Conservation (phyloP, 1,140 invertebrate genomes). For the Drosophila persimilis region DNA sequence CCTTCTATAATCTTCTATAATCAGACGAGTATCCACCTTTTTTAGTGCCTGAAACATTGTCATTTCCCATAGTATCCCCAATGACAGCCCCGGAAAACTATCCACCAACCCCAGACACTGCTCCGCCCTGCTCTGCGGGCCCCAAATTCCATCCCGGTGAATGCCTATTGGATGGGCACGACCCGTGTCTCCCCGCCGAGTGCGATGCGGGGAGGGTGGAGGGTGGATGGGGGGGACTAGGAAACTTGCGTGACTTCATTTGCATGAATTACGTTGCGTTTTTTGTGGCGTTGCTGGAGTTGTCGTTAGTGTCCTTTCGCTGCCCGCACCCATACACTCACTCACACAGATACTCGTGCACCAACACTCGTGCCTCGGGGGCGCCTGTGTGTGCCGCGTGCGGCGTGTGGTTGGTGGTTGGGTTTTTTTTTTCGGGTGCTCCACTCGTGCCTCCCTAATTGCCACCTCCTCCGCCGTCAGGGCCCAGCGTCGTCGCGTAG, state of each 20-base stretch:
- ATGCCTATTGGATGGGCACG: conserved; percentile 58
- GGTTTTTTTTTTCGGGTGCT: conserved; percentile 34
- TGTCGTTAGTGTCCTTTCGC: conserved; percentile 67
- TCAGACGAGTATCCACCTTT: too few species aligned
- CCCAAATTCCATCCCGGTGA: conserved; percentile 15
- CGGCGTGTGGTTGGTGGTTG: conserved; percentile 46
- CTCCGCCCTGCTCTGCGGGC: conserved; percentile 1
- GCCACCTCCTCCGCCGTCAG: conserved; percentile 19
- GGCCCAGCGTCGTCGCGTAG: conserved; percentile 27
- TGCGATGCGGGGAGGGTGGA: background rate
- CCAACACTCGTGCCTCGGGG: conserved; percentile 37
- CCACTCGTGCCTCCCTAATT: conserved; percentile 60
- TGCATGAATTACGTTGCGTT: conserved; percentile 78
- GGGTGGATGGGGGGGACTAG: background rate
- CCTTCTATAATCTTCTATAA: too few species aligned
- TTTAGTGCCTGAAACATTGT: too few species aligned
- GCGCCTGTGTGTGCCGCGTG: conserved; percentile 25
- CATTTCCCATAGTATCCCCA: too few species aligned
- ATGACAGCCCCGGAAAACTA: background rate
- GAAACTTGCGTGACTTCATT: conserved; percentile 80
- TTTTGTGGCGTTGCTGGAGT: conserved; percentile 25
- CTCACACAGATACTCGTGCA: background rate
- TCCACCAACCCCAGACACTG: background rate
- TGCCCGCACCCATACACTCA: conserved; percentile 25
- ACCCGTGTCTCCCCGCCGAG: conserved; percentile 14